These are phyloP conservation scores for Atrichornis clamosus DNA, from an alignment of 2,113 vertebrate genomes.

Conservation along the genomic window DNA sequence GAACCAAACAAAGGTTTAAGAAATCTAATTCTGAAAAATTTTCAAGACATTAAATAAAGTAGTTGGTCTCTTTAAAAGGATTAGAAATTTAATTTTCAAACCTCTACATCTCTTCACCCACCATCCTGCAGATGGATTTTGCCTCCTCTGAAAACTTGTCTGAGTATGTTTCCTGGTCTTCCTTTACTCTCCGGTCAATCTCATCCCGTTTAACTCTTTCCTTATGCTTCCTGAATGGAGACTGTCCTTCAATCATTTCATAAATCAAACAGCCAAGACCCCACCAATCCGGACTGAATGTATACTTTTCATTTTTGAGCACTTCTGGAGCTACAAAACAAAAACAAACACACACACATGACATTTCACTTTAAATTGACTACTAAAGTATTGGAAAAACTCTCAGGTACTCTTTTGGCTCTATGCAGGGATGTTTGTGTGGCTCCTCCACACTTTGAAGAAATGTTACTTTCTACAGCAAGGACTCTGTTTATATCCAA, in stretches of 20 bases:
- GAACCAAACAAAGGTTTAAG: neutral
- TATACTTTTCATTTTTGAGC: conserved; percentile 86
- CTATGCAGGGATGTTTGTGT: neutral
- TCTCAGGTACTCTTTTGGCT: neutral
- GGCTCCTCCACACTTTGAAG: neutral
- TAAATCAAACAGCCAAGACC: conserved; percentile 91
- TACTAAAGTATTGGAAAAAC: neutral
- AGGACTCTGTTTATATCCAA: neutral
- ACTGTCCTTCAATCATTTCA: conserved; percentile 92
- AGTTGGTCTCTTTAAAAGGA: neutral
- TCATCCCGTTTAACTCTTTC: conserved; percentile 88
- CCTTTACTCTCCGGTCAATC: conserved; percentile 84
- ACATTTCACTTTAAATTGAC: neutral
- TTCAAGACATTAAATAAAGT: neutral
- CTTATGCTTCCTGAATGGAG: conserved; percentile 87
- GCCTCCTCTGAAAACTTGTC: conserved; percentile 86
- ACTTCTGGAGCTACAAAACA: conserved; percentile 86
- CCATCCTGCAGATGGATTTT: conserved; percentile 89
- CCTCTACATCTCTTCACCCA: conserved; percentile 61
- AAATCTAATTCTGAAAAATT: neutral
- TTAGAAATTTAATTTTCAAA: conserved; percentile 37
- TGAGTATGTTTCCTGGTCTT: conserved; percentile 84
- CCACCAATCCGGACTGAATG: conserved; percentile 92
- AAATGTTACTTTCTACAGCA: neutral
- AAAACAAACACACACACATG: neutral